Conservation (phyloP, 2,888 invertebrate genomes). For the Coelopa pilipes region DNA sequence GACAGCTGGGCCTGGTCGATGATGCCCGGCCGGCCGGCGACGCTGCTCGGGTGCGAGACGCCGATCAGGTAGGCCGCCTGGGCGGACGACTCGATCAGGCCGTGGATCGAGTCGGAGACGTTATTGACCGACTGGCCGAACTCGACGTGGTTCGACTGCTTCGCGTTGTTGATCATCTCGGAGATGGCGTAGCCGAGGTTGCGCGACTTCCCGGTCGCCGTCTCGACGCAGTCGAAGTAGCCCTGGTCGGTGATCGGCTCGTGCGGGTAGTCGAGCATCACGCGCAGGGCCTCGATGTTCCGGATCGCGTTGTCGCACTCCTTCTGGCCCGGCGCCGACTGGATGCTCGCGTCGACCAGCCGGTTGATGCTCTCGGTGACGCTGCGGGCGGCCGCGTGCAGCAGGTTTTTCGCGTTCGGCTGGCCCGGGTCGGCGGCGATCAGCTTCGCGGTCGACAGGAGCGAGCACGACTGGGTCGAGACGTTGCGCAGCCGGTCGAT, state of each 20-base stretch:
- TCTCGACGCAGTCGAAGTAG: slow-evolving; percentile 94
- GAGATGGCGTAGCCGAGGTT: slow-evolving; percentile 90
- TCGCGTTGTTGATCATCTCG: slow-evolving; percentile 92
- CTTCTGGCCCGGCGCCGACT: slow-evolving; percentile 93
- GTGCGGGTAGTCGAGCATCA: slow-evolving; percentile 84
- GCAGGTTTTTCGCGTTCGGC: slow-evolving; percentile 90
- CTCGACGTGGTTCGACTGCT: slow-evolving; percentile 84
- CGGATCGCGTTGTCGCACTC: slow-evolving; percentile 96
- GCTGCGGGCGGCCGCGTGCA: slow-evolving; percentile 86
- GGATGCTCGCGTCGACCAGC: slow-evolving; percentile 78
- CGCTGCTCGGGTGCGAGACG: slow-evolving; percentile 89
- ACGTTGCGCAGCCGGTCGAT: slow-evolving; percentile 88
- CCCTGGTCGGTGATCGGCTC: slow-evolving; percentile 89
- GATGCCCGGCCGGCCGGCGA: slow-evolving; percentile 87
- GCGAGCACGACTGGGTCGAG: slow-evolving; percentile 85
- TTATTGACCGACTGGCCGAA: slow-evolving; percentile 86
- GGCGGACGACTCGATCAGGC: slow-evolving; percentile 90
- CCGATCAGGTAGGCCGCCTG: slow-evolving; percentile 96
- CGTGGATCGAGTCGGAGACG: slow-evolving; percentile 89
- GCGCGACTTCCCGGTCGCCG: slow-evolving; percentile 88
- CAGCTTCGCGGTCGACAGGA: slow-evolving; percentile 88
- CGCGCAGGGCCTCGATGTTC: slow-evolving; percentile 86
- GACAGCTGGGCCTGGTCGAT: slow-evolving; percentile 90
- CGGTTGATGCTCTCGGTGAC: slow-evolving; percentile 94
- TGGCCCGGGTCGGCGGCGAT: slow-evolving; percentile 89